These are phyloP conservation scores for Drosophila baimaii DNA, from an alignment of 1,140 invertebrate species.

Conservation along the genomic window DNA sequence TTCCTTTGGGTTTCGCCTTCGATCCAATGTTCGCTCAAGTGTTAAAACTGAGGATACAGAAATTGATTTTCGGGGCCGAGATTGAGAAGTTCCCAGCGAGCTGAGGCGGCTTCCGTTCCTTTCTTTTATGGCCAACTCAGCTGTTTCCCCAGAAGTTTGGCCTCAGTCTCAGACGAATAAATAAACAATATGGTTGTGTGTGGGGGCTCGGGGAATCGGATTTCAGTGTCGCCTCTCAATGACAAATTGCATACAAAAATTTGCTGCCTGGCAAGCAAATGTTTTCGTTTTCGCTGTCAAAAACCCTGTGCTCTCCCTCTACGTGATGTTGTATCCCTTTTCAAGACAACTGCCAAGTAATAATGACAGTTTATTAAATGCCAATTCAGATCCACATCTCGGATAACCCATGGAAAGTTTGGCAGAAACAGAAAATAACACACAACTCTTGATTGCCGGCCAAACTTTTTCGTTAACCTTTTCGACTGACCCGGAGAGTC, in stretches of 20 bases:
- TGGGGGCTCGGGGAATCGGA: constrained; percentile 40
- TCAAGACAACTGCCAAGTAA: constrained; percentile 30
- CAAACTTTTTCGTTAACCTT: constrained; percentile 57
- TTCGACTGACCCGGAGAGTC: constrained; percentile 39
- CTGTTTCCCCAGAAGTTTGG: constrained; percentile 62
- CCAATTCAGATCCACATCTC: constrained; percentile 52
- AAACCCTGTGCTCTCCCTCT: constrained; percentile 10
- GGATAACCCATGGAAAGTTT: constrained; percentile 43
- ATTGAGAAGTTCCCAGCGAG: constrained; percentile 12
- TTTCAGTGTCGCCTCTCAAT: constrained; percentile 65
- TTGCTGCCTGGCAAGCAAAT: constrained; percentile 31
- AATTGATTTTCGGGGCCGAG: constrained; percentile 62
- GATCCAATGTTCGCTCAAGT: constrained; percentile 62
- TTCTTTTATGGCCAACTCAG: constrained; percentile 60
- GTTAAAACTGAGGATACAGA: constrained; percentile 68
- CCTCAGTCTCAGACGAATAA: constrained; percentile 27
- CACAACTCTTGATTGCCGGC: constrained; percentile 41
- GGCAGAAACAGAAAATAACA: constrained; percentile 48
- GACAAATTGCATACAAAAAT: constrained; percentile 71
- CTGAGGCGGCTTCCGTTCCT: constrained; percentile 9
- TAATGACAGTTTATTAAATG: constrained; percentile 62
- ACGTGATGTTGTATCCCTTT: constrained; percentile 29
- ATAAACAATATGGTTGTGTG: constrained; percentile 56
- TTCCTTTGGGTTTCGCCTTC: constrained; percentile 30
- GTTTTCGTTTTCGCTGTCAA: constrained; percentile 37